Percentiles rank a stretch among this genome's conserved stretches.
These are phyloP conservation scores for Pollenia griseotomentosa DNA, from an alignment of 2,888 invertebrate species.

Conservation along the genomic window DNA sequence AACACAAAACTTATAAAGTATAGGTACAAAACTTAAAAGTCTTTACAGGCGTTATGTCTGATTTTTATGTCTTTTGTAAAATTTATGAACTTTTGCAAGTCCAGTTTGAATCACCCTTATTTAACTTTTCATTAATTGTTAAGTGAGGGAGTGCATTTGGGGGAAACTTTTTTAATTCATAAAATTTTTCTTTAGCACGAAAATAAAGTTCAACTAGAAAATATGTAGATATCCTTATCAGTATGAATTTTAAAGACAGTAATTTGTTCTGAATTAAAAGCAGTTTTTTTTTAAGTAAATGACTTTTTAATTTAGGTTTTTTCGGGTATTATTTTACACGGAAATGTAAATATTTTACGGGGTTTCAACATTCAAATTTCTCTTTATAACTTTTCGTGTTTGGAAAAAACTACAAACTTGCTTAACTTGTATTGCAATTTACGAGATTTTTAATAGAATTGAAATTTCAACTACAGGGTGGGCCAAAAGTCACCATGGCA, in stretches of 20 bases:
- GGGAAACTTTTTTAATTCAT: slow-evolving; percentile 9
- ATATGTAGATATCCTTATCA: background rate
- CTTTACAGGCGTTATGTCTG: slow-evolving; percentile 24
- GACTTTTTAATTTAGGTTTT: too few species aligned
- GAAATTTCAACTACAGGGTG: too few species aligned
- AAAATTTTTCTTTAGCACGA: background rate
- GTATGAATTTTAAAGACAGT: background rate
- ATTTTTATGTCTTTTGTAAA: slow-evolving; percentile 21
- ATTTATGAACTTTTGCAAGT: slow-evolving; percentile 51
- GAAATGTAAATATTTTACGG: too few species aligned
- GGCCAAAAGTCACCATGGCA: too few species aligned
- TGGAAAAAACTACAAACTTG: too few species aligned
- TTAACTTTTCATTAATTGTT: background rate
- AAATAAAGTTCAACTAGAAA: background rate
- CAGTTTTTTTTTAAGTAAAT: background rate
- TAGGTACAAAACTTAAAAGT: slow-evolving; percentile 31
- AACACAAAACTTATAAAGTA: background rate
- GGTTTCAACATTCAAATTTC: too few species aligned
- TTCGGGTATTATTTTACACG: too few species aligned
- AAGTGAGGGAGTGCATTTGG: slow-evolving; percentile 32
- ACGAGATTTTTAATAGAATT: too few species aligned
- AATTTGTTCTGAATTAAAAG: slow-evolving; percentile 2
- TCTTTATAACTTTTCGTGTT: too few species aligned
- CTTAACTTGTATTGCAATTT: too few species aligned
- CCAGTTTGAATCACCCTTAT: slow-evolving; percentile 57